phyloP scores from a whole-genome alignment of 2,797 vertebrate genomes.

The Hyperoplus lanceolatus region DNA sequence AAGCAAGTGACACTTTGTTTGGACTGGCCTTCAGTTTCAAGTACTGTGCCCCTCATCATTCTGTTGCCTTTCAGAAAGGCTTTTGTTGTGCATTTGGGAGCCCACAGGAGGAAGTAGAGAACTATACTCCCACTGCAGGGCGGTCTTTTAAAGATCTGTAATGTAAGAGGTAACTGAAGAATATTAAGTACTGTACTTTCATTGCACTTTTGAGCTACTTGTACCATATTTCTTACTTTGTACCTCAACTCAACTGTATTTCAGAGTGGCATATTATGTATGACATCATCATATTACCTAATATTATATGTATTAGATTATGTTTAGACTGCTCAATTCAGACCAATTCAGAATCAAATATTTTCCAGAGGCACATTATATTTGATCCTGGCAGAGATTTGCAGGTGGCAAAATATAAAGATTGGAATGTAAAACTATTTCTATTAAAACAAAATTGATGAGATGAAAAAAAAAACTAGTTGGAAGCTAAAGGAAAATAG shows the following conservation, averaged over 20 bases:
- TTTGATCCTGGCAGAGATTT: neutral
- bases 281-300: too few species aligned
- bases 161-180: neutral
- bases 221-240: neutral
- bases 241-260: neutral
- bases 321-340: neutral
- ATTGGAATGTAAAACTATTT: neutral
- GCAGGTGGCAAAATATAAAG: neutral
- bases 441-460: too few species aligned
- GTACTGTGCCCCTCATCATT: neutral
- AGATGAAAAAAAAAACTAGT: neutral
- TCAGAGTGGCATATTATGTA: too few species aligned
- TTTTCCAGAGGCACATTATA: neutral
- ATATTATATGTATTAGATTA: too few species aligned
- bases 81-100: neutral
- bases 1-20: constrained; percentile 10
- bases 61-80: neutral
- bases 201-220: neutral
- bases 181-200: neutral
- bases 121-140: neutral
- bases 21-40: neutral
- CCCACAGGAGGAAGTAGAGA: neutral
- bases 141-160: neutral
- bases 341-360: neutral
- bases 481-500: too few species aligned